Conservation (phyloP, 2,888 invertebrate genomes). For the Syritta pipiens region DNA sequence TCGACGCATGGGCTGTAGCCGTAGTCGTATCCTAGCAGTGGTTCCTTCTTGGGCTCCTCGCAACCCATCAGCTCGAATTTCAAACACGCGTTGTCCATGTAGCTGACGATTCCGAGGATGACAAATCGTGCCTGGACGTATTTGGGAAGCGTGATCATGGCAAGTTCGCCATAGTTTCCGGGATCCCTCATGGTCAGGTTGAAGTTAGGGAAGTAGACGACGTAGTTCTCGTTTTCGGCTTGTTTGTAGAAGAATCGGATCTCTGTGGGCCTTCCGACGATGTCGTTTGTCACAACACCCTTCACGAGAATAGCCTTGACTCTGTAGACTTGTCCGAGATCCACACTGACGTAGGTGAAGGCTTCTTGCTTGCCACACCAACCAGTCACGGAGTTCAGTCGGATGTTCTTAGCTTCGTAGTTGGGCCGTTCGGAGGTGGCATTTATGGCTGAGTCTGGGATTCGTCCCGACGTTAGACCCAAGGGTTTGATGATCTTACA, state of each 20-base stretch:
- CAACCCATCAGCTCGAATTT: constrained; percentile 98
- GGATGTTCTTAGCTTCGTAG: constrained; percentile 93
- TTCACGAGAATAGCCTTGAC: constrained; percentile 96
- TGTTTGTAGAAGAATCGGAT: constrained; percentile 98
- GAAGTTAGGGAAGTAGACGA: constrained; percentile 98
- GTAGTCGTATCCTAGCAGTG: constrained; percentile 94
- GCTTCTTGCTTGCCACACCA: constrained; percentile 99
- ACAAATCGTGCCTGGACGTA: constrained; percentile 96
- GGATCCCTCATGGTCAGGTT: constrained; percentile 96
- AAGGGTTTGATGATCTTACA: constrained; percentile 95
- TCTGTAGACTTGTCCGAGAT: constrained; percentile 94
- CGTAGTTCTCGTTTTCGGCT: constrained; percentile 95
- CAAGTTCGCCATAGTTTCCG: constrained; percentile 97
- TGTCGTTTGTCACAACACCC: constrained; percentile 96
- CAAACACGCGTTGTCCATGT: constrained; percentile 97
- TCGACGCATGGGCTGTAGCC: constrained; percentile 96
- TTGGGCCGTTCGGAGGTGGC: constrained; percentile 96
- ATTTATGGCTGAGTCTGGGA: constrained; percentile 96
- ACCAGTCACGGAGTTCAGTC: constrained; percentile 94
- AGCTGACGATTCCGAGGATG: constrained; percentile 96
- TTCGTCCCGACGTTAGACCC: constrained; percentile 93
- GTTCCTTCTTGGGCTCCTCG: constrained; percentile 90
- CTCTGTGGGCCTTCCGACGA: constrained; percentile 96
- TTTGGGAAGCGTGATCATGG: constrained; percentile 96
- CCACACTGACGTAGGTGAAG: constrained; percentile 97